Evolutionary conservation across 2,797 vertebrate genomes (phyloP).

Genomic region (Meriones psammophilus): DNA sequence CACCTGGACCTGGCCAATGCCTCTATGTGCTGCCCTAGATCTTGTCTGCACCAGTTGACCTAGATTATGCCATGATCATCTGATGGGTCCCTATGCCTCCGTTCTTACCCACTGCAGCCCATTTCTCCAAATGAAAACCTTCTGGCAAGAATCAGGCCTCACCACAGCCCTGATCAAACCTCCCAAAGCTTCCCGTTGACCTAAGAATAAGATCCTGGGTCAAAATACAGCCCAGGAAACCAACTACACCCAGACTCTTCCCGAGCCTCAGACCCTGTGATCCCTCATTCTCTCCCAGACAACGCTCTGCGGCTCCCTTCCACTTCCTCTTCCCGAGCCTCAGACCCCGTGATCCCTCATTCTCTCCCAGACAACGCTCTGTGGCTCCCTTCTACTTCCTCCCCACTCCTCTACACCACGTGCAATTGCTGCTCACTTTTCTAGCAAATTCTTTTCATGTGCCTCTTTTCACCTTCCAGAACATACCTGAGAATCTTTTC

Average conservation of each 20-base stretch:
- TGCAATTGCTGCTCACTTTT: not conserved
- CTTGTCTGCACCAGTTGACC: not conserved
- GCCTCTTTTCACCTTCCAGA: not conserved
- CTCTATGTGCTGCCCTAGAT: not conserved
- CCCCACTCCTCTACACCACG: not conserved
- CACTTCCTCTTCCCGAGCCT: not conserved
- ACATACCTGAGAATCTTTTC: not conserved
- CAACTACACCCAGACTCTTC: not conserved
- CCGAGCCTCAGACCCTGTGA: not conserved
- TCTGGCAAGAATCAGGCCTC: not conserved
- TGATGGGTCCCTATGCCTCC: not conserved
- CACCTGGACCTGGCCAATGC: not conserved
- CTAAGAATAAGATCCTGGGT: slow-evolving; percentile 17
- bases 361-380: not conserved
- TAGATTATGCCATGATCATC: not conserved
- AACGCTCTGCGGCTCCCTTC: not conserved
- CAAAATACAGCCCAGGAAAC: not conserved
- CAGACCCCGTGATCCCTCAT: not conserved
- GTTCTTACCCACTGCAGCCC: not conserved
- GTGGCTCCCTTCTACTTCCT: not conserved
- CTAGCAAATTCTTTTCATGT: not conserved
- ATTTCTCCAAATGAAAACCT: not conserved
- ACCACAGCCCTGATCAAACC: not conserved
- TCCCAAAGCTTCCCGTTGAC: not conserved
- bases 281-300: not conserved